Base-by-base conservation (phyloP, 2,113 vertebrate genomes). In the Maccullochella peelii region DNA sequence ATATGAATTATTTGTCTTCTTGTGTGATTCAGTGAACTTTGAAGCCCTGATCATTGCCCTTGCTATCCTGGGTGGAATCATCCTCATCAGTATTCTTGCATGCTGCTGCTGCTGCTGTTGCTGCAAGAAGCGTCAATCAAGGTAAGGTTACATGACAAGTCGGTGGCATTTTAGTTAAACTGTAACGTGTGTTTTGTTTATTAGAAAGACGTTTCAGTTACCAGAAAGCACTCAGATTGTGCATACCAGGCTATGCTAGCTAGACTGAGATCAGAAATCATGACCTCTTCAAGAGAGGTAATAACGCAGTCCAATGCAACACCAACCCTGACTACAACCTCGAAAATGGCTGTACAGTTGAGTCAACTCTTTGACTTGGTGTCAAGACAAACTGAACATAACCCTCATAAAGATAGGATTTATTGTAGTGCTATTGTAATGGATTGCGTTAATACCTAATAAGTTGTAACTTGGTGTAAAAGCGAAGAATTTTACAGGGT, bases 81-180 rank as follows among this genome's bases (percentile, higher is more conserved):
- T 97, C 72, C 75, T 97, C 77, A 20, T 97, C 86, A 80, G 88
- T 25, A 0, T 97, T 6, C 0, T 40, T 0, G 81, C 92, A 1
- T 98, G 96, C 71, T 97, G 97, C 94, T 97, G 95, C 74, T 98
- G 96, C 89, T 98, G 97, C 76, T 97, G 96, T 72, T 95, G 93
- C 86, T 95, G 96, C 93, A 95, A 86, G 79, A 95, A 55, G 21
- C 79, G 83, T 44, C 87, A 74, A 2, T 83, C 89, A 80, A 54
- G 95, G 97, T 97, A 94, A 96, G 52, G 6, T 42, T 7, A 7
- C 15, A 9, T 12, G 12, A 33, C 50, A 10, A 40, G 30, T 3
- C 42, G 1, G 0, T 23, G 30, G 6, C 14, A 2, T 40, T 38
- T 58, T 1, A 40, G 9, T 67, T 3, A 7, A 42, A 11, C 9